Conservation (phyloP, 2,113 vertebrate genomes). For the Petroica traversi region DNA sequence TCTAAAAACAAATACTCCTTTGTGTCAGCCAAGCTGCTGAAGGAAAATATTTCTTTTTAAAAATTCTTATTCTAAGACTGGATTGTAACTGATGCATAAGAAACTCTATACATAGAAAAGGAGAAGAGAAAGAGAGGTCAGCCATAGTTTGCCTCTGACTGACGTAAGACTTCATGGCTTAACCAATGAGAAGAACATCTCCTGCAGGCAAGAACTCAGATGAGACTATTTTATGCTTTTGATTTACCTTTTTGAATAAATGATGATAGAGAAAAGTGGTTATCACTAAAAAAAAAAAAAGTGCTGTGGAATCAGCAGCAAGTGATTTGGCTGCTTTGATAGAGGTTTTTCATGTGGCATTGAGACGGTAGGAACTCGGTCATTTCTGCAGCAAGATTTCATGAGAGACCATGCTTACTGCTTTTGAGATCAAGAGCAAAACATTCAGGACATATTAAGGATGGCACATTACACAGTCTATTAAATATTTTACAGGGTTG, state of each 20-base stretch:
- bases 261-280: conserved; percentile 44
- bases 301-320: conserved; percentile 32
- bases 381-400: not conserved
- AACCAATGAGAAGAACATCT: conserved; percentile 1
- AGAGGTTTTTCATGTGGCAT: not conserved
- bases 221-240: conserved; percentile 42
- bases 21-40: not conserved
- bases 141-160: not conserved
- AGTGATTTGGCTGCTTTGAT: conserved; percentile 26
- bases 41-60: not conserved
- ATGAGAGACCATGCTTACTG: not conserved
- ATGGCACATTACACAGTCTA: not conserved
- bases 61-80: not conserved
- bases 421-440: conserved; percentile 5
- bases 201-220: conserved; percentile 27
- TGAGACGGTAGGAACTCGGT: not conserved
- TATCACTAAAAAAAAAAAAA: not conserved
- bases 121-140: not conserved
- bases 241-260: conserved; percentile 63
- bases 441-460: not conserved
- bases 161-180: not conserved
- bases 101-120: not conserved
- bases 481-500: conserved; percentile 3
- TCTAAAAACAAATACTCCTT: not conserved
- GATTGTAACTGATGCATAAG: not conserved